A percentile compares a stretch with the other conserved stretches of the same genome.
Conservation (phyloP, 2,888 invertebrate species). For the Auanema sp. region DNA sequence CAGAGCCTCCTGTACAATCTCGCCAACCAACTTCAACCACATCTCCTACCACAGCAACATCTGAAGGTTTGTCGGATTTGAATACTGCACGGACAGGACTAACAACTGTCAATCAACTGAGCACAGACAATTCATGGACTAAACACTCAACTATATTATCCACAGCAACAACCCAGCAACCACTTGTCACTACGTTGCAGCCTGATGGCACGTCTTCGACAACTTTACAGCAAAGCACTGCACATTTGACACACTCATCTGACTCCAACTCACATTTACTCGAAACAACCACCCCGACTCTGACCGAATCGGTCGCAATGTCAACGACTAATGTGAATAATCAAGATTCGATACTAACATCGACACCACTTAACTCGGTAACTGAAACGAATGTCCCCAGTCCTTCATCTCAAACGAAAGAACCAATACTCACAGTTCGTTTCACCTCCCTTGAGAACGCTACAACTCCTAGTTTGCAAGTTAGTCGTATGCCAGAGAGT, state of each 20-base stretch:
- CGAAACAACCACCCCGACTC: not conserved
- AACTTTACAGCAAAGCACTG: too few species aligned
- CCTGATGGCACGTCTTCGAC: too few species aligned
- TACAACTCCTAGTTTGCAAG: not conserved
- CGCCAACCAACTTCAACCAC: too few species aligned
- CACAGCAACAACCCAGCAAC: slow-evolving; percentile 9
- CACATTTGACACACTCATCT: too few species aligned
- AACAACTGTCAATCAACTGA: not conserved
- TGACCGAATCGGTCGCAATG: not conserved
- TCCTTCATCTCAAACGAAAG: slow-evolving; percentile 3
- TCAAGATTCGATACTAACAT: too few species aligned
- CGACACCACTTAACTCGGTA: not conserved
- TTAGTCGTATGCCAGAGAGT: too few species aligned
- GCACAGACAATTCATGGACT: not conserved
- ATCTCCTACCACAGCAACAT: too few species aligned
- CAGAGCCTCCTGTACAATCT: too few species aligned
- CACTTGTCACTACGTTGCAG: slow-evolving; percentile 11
- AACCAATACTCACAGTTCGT: slow-evolving; percentile 7
- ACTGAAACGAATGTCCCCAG: not conserved
- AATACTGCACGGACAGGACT: not conserved
- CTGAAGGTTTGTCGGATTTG: not conserved
- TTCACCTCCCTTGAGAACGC: not conserved
- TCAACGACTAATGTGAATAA: too few species aligned
- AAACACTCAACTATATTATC: not conserved
- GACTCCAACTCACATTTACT: not conserved